Base-by-base conservation (phyloP, 2,888 invertebrate species). In the Nephrocerus scutellatus region DNA sequence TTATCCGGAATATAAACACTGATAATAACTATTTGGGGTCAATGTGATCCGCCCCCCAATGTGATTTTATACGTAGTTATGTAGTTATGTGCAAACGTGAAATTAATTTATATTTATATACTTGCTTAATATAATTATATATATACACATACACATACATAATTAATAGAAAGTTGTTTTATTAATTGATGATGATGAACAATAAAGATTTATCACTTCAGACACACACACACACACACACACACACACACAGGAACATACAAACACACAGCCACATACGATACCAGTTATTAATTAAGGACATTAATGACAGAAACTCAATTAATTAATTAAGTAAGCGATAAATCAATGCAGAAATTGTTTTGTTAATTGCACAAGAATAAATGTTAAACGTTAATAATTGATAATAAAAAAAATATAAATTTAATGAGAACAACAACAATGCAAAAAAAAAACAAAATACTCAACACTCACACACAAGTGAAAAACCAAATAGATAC, bases 1-100 rank as follows among this genome's bases (percentile, higher is more conserved):
- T 54, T 80, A 79, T 72, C 80, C 81, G 66, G 82, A 82, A 73
- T 82, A 82, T 75, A 82, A 79, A 72, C 82, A 82, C 79, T 82
- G 79, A 80, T 78, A 68, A 62, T 66, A 60, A 51, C 52, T 51
- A 32, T 39, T 46, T 49, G 51, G 53, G 52, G 46, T 46, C 29
- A 15, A 40, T 38, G 36, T n/a, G 36, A 44, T 39, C 44, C 41
- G 44, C 38, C 38, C 39, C 28, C 30, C 30, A 51, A 46, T 49
- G 50, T 56, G 50, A 55, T 53, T 55, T 56, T 51, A 50, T 50
- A 53, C 50, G 52, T 49, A 50, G 40, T 49, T 53, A 50, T 49
- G 43, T 47, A 48, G 43, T 44, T 44, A 43, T 38, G 43, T 36
- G n/a, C 34, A 36, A 35, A 38, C 16, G 14, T 23, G 28, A 18